Evolutionary conservation across 2,888 invertebrate genomes (phyloP).

Genomic region (Hofmannophila pseudospretella): DNA sequence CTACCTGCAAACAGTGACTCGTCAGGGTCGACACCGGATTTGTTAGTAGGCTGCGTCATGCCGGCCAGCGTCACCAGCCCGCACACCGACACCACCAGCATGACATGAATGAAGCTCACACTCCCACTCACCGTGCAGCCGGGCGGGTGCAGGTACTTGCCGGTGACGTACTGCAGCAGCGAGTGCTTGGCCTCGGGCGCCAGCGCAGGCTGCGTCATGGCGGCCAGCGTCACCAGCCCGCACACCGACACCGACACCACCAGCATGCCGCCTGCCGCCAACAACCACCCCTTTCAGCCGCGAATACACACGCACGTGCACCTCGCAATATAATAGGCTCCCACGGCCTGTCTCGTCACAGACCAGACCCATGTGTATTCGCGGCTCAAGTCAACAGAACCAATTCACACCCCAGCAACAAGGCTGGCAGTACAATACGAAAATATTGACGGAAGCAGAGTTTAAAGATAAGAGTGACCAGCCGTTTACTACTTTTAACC

Average conservation of each 20-base stretch:
- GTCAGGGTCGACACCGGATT: no score
- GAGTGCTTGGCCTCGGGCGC: slow-evolving; percentile 95
- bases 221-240: slow-evolving; percentile 91
- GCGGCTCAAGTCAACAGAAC: no score
- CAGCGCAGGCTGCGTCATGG: slow-evolving; percentile 93
- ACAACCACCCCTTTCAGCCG: background rate
- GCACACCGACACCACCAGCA: slow-evolving; percentile 93
- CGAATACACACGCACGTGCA: no score
- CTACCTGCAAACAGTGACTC: slow-evolving; percentile 67
- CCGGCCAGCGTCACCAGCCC: slow-evolving; percentile 93
- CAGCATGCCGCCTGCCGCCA: slow-evolving; percentile 86
- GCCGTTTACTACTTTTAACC: no score
- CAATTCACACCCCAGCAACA: no score
- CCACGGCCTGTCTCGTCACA: no score
- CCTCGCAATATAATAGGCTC: no score
- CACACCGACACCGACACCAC: slow-evolving; percentile 93
- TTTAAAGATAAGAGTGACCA: no score
- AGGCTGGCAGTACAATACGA: no score
- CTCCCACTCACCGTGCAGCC: slow-evolving; percentile 86
- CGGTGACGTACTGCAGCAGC: slow-evolving; percentile 92
- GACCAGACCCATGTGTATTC: no score
- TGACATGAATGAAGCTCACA: no score
- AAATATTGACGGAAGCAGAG: no score
- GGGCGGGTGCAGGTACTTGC: slow-evolving; percentile 92
- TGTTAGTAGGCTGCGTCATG: slow-evolving; percentile 95